Conservation (phyloP, 2,888 invertebrate species). For the Lycophotia porphyrea region DNA sequence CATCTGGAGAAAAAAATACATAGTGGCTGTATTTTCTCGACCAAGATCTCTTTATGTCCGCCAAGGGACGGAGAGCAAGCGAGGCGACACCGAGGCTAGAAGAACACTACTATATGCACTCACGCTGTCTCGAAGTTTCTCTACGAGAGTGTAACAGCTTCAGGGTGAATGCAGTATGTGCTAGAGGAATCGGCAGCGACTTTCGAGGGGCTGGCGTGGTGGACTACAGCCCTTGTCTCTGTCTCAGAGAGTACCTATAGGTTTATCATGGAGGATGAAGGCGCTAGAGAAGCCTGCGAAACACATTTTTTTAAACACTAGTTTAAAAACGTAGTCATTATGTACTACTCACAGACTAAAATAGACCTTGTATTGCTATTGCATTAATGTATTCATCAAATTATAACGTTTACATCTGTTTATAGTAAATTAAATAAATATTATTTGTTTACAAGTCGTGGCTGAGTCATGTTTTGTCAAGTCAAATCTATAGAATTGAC, state of each 20-base stretch:
- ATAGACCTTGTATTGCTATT: neutral
- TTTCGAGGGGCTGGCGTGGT: neutral
- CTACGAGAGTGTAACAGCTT: neutral
- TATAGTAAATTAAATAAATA: neutral
- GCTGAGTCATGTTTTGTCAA: neutral
- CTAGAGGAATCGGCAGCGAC: neutral
- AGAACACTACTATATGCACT: neutral
- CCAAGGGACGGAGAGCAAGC: neutral
- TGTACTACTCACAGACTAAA: conserved; percentile 16
- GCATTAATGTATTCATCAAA: neutral
- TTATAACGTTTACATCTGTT: neutral
- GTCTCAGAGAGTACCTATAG: neutral
- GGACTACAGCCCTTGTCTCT: neutral
- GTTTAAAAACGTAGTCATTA: neutral
- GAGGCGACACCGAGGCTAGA: neutral
- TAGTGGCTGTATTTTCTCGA: neutral
- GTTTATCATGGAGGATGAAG: neutral
- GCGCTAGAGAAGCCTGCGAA: neutral
- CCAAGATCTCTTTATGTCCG: neutral
- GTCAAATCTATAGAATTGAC: neutral
- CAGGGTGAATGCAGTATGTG: neutral
- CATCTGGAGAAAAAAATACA: conserved; percentile 76
- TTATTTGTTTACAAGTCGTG: neutral
- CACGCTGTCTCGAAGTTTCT: neutral
- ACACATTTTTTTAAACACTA: neutral